phyloP scores from a whole-genome alignment of 1,140 invertebrate genomes.

The Sinella curviseta region DNA sequence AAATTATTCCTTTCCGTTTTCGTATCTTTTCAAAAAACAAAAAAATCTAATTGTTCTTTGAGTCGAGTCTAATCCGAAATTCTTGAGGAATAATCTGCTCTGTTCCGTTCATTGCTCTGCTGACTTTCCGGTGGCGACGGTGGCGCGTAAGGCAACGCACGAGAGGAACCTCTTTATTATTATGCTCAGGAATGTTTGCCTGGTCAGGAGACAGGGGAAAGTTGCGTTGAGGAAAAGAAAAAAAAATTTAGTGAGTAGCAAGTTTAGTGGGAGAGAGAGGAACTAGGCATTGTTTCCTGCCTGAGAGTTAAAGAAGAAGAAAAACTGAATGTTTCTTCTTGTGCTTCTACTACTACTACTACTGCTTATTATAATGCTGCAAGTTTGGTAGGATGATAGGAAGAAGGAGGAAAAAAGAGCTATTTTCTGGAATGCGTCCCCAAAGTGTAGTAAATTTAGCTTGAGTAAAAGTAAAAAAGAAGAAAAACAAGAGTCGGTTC shows the following conservation, averaged over 20 bases:
- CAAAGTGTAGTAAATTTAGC: conserved; percentile 48
- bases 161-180: not conserved
- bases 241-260: no score
- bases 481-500: not conserved
- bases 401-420: conserved; percentile 48
- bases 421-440: conserved; percentile 50
- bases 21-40: no score
- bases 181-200: conserved; percentile 16
- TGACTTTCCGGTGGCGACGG: not conserved
- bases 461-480: conserved; percentile 7
- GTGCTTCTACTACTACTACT: not conserved
- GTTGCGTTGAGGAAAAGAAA: no score
- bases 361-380: no score
- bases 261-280: not conserved
- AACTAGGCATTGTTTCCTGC: no score
- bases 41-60: no score
- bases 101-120: not conserved
- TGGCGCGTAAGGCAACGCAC: not conserved
- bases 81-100: not conserved
- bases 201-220: no score
- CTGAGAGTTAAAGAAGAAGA: not conserved
- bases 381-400: not conserved
- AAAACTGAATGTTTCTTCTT: not conserved
- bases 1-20: no score
- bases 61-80: no score